A percentile compares a stretch with the other conserved stretches of the same genome.
phyloP scores from a whole-genome alignment of 1,140 invertebrate species.

The Scaptodrosophila lebanonensis region DNA sequence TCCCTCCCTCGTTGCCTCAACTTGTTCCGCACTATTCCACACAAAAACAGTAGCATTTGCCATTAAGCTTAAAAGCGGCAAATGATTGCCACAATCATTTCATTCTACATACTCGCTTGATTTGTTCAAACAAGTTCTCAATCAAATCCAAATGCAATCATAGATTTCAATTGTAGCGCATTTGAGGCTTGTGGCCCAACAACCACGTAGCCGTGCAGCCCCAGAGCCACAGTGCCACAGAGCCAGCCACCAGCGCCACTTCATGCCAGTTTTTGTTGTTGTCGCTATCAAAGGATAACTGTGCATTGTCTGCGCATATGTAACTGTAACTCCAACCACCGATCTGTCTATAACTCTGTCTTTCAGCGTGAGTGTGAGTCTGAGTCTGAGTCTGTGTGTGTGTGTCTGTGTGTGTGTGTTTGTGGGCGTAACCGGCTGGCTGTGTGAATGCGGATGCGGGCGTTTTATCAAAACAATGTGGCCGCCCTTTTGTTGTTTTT shows the following conservation, averaged over 20 bases:
- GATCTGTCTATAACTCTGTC: constrained; percentile 12
- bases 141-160: no score
- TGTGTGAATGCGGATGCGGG: constrained; percentile 48
- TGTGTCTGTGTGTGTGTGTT: constrained; percentile 14
- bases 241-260: no score
- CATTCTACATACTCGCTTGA: no score
- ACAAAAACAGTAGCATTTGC: no score
- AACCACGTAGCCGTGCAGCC: constrained; percentile 24
- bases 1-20: no score
- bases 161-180: constrained; percentile 32
- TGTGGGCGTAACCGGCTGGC: constrained; percentile 3
- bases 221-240: no score
- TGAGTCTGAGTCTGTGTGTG: not conserved
- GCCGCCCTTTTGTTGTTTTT: constrained; percentile 67
- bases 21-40: no score
- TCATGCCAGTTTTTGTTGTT: constrained; percentile 53
- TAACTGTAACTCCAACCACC: constrained; percentile 27
- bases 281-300: constrained; percentile 65
- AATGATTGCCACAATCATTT: no score
- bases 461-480: constrained; percentile 74
- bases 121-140: no score
- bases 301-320: constrained; percentile 58
- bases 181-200: constrained; percentile 6
- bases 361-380: constrained; percentile 11
- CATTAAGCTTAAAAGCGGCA: no score